Conservation (phyloP, 2,888 invertebrate genomes). For the Tridacna gigas region DNA sequence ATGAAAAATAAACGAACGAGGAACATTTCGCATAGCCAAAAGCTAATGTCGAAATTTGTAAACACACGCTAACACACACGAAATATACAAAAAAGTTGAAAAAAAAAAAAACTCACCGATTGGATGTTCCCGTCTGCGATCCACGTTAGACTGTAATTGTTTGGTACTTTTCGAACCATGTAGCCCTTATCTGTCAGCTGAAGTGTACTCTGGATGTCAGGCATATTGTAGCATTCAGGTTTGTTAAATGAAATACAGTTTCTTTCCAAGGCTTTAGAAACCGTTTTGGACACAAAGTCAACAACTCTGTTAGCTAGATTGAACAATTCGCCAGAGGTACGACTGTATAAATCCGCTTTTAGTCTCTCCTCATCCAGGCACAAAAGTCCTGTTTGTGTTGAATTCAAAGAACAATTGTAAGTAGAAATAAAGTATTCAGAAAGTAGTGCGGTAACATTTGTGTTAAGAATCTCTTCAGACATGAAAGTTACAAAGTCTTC, state of each 20-base stretch:
- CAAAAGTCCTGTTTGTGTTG: neutral
- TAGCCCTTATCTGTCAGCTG: constrained; percentile 7
- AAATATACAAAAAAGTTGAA: too few relatives aligned
- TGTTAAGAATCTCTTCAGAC: constrained; percentile 11
- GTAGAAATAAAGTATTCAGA: constrained; percentile 33
- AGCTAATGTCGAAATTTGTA: too few relatives aligned
- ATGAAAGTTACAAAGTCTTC: neutral
- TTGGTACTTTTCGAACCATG: neutral
- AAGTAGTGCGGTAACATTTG: constrained; percentile 6
- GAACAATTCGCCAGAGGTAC: constrained; percentile 5
- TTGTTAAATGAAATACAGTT: constrained; percentile 30
- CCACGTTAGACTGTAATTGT: neutral
- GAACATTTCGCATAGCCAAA: too few relatives aligned
- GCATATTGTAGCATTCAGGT: neutral
- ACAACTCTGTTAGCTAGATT: constrained; percentile 17
- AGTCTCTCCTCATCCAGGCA: constrained; percentile 25
- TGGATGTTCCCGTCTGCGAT: neutral
- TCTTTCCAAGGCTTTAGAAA: neutral
- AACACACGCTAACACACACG: too few relatives aligned
- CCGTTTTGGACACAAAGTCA: neutral
- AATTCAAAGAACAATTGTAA: constrained; percentile 41
- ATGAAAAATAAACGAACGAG: too few relatives aligned
- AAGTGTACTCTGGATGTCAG: neutral
- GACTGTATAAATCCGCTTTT: neutral
- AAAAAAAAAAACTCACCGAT: neutral